phyloP scores from a whole-genome alignment of 1,140 invertebrate genomes.

The Helicoverpa zea region DNA sequence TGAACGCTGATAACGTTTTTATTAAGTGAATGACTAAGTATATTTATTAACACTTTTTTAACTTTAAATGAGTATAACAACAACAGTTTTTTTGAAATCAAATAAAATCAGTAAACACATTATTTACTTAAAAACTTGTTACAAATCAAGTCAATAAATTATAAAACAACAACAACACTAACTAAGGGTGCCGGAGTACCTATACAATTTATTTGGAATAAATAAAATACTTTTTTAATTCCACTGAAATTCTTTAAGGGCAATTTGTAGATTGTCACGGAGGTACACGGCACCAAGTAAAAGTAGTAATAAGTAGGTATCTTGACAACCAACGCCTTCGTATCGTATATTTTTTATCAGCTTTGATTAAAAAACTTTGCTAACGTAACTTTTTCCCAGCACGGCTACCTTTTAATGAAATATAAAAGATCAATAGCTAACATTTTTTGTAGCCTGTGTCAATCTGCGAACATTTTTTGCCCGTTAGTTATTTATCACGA shows the following conservation, averaged over 20 bases:
- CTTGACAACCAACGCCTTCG: slow-evolving; percentile 45
- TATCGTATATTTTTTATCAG: slow-evolving; percentile 66
- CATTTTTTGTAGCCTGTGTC: slow-evolving; percentile 38
- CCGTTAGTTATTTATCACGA: slow-evolving; percentile 3
- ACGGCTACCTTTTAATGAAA: slow-evolving; percentile 56
- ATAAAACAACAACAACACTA: background rate
- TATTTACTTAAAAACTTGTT: background rate
- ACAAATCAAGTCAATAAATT: background rate
- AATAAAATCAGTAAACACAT: too few relatives aligned
- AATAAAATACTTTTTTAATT: slow-evolving; percentile 11
- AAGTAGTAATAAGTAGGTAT: slow-evolving; percentile 39
- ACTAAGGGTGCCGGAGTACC: too few relatives aligned
- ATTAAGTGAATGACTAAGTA: background rate
- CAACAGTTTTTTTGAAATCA: too few relatives aligned
- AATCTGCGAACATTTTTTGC: slow-evolving; percentile 41
- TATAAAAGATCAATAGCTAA: slow-evolving; percentile 57
- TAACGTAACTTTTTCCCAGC: slow-evolving; percentile 55
- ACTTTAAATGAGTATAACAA: too few relatives aligned
- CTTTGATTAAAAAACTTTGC: slow-evolving; percentile 72
- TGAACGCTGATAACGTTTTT: background rate
- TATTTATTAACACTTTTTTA: too few relatives aligned
- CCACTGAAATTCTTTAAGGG: background rate
- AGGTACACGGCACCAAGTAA: background rate
- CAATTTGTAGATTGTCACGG: slow-evolving; percentile 33
- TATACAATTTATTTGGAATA: background rate